Conservation (phyloP, 2,888 invertebrate species). For the Agrochola lota region DNA sequence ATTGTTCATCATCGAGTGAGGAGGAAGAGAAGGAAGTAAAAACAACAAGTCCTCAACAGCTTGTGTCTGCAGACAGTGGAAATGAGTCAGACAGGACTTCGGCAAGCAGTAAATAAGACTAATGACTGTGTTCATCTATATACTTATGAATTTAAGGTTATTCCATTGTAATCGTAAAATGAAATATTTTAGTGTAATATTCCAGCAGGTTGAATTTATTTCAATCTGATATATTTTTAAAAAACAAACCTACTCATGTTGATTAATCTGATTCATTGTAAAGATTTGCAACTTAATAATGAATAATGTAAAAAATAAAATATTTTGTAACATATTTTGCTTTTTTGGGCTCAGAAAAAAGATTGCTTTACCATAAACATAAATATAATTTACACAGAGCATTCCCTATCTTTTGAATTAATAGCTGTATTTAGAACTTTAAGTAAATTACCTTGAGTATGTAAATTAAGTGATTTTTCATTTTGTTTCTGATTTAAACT, state of each 20-base stretch:
- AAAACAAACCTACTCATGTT: background rate
- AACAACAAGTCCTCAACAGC: slow-evolving; percentile 60
- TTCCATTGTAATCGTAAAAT: slow-evolving; percentile 7
- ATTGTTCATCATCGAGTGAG: slow-evolving; percentile 87
- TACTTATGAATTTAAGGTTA: background rate
- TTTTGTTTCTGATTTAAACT: background rate
- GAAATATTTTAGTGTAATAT: slow-evolving; percentile 23
- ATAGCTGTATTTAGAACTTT: background rate
- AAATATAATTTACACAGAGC: background rate
- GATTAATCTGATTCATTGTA: background rate
- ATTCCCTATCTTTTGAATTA: slow-evolving; percentile 9
- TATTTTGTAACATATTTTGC: background rate
- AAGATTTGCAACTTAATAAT: background rate
- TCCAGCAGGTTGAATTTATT: slow-evolving; percentile 16
- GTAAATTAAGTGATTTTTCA: background rate
- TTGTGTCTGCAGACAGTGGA: slow-evolving; percentile 83
- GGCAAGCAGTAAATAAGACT: slow-evolving; percentile 64
- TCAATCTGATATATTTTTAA: slow-evolving; percentile 28
- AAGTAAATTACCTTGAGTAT: background rate
- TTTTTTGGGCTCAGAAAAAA: background rate
- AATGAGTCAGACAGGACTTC: slow-evolving; percentile 83
- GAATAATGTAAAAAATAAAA: background rate
- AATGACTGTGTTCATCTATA: background rate
- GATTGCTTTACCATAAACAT: background rate
- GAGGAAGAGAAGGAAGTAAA: slow-evolving; percentile 79